A percentile compares a stretch with the other conserved stretches of the same genome.
Evolutionary conservation across 2,888 invertebrate species (phyloP).

Genomic region (Abrostola tripartita): DNA sequence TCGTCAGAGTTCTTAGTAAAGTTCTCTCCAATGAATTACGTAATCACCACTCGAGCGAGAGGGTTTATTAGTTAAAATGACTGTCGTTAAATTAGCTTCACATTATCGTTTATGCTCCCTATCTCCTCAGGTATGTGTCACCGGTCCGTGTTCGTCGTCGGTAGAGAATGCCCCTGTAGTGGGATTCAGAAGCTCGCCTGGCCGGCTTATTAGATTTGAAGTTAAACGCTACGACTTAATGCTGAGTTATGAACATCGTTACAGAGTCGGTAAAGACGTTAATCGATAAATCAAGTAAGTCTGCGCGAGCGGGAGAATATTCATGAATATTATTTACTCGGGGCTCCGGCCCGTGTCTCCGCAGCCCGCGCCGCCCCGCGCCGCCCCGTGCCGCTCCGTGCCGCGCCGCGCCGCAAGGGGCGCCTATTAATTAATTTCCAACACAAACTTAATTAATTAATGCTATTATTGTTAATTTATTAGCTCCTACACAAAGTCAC

Average conservation of each 20-base stretch:
- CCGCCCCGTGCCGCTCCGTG: not conserved
- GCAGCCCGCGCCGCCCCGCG: not conserved
- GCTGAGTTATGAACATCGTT: conserved; percentile 5
- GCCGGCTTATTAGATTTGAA: conserved; percentile 4
- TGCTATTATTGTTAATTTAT: conserved; percentile 18
- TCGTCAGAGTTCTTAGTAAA: too few relatives aligned
- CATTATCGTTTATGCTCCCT: too few relatives aligned
- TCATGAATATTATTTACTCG: conserved; percentile 13
- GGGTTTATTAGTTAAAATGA: too few relatives aligned
- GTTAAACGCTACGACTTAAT: not conserved
- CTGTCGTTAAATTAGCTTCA: too few relatives aligned
- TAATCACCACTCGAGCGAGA: too few relatives aligned
- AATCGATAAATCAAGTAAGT: conserved; percentile 18
- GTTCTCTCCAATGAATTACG: too few relatives aligned
- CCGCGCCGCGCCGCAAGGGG: conserved; percentile 1
- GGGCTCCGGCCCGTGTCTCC: not conserved
- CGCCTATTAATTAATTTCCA: conserved; percentile 16
- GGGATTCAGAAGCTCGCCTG: conserved; percentile 1
- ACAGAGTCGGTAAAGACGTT: not conserved
- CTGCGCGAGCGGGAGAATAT: conserved; percentile 10
- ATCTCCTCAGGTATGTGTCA: too few relatives aligned
- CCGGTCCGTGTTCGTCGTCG: too few relatives aligned
- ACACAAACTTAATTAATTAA: conserved; percentile 19
- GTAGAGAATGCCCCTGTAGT: too few relatives aligned
- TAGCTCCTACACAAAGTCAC: conserved; percentile 7